Evolutionary conservation across 2,113 vertebrate species (phyloP), one percentile per base, ranked within the genome.

Genomic region (Melanostigma gelatinosum): DNA sequence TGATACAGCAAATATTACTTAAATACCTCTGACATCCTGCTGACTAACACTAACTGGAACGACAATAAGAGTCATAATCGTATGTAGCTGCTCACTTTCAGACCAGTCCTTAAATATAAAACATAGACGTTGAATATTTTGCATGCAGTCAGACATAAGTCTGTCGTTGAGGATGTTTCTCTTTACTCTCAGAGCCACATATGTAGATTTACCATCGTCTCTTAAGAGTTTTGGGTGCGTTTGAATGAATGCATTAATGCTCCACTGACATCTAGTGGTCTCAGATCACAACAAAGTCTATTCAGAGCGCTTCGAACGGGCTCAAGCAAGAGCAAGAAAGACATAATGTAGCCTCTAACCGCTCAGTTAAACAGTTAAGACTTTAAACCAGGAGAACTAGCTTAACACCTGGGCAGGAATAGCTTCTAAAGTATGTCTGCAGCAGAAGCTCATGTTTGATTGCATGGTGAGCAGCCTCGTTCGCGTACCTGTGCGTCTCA

Each of bases 401-500:
- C 68, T 6, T 18, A 34, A 61, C 8, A 61, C 3, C 16, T 36
- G 15, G 1, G 2, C 3, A 61, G 22, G 4, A 24, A 32, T 1
- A 32, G 13, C n/a, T 60, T 8, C 18, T 46, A 27, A 18, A 44
- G 61, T 46, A 38, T 5, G 16, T n/a, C 16, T 52, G 22, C 9
- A 4, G 13, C 15, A 38, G 61, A 62, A 44, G 18, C 1, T 3
- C 0, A 8, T 11, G 38, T 58, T 15, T 50, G n/a, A n/a, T 20
- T 57, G 52, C 2, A 36, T 40, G 20, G 5, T 8, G 4, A n/a
- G 12, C 1, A 12, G 24, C 0, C 52, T 24, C 48, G 12, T 50
- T 22, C 62, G 70, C 42, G 18, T 88, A 93, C 92, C 90, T 85
- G 68, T 32, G 54, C n/a, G 46, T 83, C 92, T 95, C 95, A 95